phyloP scores from a whole-genome alignment of 2,888 invertebrate genomes.

The Thymelicus acteon region DNA sequence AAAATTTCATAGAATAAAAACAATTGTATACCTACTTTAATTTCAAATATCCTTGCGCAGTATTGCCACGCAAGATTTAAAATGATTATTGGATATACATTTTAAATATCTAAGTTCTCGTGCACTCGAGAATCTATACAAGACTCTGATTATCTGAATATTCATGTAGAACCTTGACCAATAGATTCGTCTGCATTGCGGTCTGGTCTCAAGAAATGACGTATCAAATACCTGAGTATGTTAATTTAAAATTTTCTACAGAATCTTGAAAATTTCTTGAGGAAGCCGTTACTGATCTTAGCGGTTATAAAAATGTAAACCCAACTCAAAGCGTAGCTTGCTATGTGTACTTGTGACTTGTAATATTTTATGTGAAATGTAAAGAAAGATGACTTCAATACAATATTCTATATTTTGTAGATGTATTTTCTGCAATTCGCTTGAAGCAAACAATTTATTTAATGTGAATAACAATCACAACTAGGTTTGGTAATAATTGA shows the following conservation, averaged over 20 bases:
- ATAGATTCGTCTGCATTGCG: constrained; percentile 56
- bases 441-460: too few relatives aligned
- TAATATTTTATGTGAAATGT: too few relatives aligned
- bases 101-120: constrained; percentile 26
- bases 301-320: constrained; percentile 10
- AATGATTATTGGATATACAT: constrained; percentile 1
- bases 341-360: not conserved
- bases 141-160: constrained; percentile 55
- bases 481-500: too few relatives aligned
- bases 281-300: constrained; percentile 24
- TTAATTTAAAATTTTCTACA: constrained; percentile 56
- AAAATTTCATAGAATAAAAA: too few relatives aligned
- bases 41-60: too few relatives aligned
- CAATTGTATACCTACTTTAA: too few relatives aligned
- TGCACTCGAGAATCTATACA: constrained; percentile 11
- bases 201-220: constrained; percentile 43
- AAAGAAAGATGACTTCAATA: too few relatives aligned
- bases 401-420: too few relatives aligned
- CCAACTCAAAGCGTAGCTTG: not conserved
- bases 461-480: too few relatives aligned
- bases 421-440: too few relatives aligned
- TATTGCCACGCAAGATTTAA: too few relatives aligned
- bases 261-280: constrained; percentile 38
- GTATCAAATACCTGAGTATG: constrained; percentile 56
- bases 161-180: constrained; percentile 69